Base-by-base conservation (phyloP, 1,140 invertebrate species). In the Lasaia peninsularis region DNA sequence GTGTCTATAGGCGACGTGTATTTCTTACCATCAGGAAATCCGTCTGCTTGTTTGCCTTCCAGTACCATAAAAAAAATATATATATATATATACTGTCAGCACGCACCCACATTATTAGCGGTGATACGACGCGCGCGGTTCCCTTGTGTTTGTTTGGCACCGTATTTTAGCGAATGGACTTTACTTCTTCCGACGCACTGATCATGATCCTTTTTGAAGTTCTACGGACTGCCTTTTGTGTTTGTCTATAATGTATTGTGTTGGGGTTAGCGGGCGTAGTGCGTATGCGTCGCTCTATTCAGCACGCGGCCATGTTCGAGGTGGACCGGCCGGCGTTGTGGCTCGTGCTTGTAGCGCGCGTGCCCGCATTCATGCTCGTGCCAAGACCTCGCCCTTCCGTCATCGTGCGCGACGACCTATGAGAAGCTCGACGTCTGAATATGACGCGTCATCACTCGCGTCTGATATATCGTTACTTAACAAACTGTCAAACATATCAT, bases 271-370 rank as follows among this genome's bases (percentile, higher is more conserved):
- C 58, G 57, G 58, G 44, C 21, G 65, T 12, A 40, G 64, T 74
- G 56, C 79, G 83, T 7, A 64, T 0, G 33, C 65, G 67, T 11
- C 80, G 83, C 14, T 62, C 71, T 21, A 21, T 28, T 9, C 24
- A n/a, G 16, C n/a, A 32, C 33, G 31, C 50, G 56, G 14, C 8
- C 4, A 31, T 16, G 69, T 85, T 77, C 69, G 37, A 4, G 52
- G 79, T 58, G 40, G 60, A 75, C 57, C 74, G 81, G 35, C 68
- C 73, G 11, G 73, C 84, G 61, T 75, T 87, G 6, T 83, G 78
- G 76, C 65, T 65, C 51, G 53, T 77, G 34, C 40, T 78, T 49
- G 50, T 49, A 60, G 24, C 9, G 24, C 32, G 16, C 57, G 52
- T 14, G 32, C 67, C 64, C 69, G 56, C 51, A 57, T 20, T 55